These are phyloP conservation scores for Vanessa cardui DNA, from an alignment of 2,888 invertebrate genomes.

Conservation along the genomic window DNA sequence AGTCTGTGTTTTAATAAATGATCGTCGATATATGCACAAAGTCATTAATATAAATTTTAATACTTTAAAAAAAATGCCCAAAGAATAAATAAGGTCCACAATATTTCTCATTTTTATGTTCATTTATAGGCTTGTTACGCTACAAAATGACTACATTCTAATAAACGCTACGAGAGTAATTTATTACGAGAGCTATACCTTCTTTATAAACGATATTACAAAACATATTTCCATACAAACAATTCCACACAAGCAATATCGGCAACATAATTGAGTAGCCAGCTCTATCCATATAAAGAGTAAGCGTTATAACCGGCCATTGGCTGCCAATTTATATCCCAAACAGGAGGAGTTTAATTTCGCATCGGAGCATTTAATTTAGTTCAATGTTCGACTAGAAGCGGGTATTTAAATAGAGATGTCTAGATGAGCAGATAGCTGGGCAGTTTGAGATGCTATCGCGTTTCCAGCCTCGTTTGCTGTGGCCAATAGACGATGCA, in stretches of 20 bases:
- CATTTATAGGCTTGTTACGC: too few species aligned
- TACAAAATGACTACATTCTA: not conserved
- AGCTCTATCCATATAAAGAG: conserved; percentile 35
- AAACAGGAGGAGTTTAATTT: conserved; percentile 44
- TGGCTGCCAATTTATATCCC: conserved; percentile 42
- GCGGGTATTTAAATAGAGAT: conserved; percentile 74
- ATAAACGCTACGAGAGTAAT: not conserved
- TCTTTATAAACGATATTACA: conserved; percentile 11
- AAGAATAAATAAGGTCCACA: too few species aligned
- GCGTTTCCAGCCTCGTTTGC: conserved; percentile 34
- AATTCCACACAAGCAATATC: conserved; percentile 34
- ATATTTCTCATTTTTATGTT: too few species aligned
- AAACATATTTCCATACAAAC: conserved; percentile 36
- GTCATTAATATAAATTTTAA: too few species aligned
- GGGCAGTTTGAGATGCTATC: conserved; percentile 50
- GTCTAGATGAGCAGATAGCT: conserved; percentile 70
- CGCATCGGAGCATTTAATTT: conserved; percentile 52
- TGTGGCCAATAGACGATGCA: conserved; percentile 33
- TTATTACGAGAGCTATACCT: conserved; percentile 6
- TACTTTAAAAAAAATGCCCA: too few species aligned
- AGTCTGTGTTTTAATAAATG: too few species aligned
- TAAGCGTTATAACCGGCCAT: conserved; percentile 28
- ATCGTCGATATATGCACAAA: too few species aligned
- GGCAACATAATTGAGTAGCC: conserved; percentile 36
- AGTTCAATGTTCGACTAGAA: conserved; percentile 45